Evolutionary conservation across 1,140 invertebrate genomes (phyloP).

Genomic region (Drosophila trapezifrons): DNA sequence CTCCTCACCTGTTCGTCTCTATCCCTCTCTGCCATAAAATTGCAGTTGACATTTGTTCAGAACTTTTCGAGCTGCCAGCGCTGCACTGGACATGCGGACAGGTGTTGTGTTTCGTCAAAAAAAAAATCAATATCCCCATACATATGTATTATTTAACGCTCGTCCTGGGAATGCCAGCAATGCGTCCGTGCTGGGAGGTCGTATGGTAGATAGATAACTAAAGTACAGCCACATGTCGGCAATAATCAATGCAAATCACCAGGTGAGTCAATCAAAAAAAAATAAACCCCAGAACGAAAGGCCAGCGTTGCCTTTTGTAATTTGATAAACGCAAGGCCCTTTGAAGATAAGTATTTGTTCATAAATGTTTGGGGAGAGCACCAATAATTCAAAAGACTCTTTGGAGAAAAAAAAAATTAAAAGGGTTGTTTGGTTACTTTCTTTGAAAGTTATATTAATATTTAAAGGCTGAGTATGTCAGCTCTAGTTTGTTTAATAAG

Average conservation of each 20-base stretch:
- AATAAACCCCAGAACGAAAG: background rate
- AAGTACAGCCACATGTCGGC: constrained; percentile 25
- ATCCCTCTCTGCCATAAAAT: constrained; percentile 3
- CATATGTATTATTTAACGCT: constrained; percentile 52
- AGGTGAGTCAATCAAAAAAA: constrained; percentile 34
- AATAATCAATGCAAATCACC: constrained; percentile 49
- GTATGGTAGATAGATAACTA: background rate
- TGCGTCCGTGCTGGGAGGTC: constrained; percentile 21
- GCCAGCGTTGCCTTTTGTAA: background rate
- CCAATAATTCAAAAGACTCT: too few species aligned
- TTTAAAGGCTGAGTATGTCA: background rate
- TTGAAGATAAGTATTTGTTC: background rate
- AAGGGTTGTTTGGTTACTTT: too few species aligned
- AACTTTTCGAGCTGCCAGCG: background rate
- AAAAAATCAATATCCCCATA: constrained; percentile 63
- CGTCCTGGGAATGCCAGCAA: constrained; percentile 54
- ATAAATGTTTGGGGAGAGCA: background rate
- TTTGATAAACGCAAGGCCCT: background rate
- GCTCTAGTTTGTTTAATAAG: background rate
- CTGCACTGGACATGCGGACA: constrained; percentile 51
- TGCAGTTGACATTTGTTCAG: constrained; percentile 50
- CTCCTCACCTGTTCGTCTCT: background rate
- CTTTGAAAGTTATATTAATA: background rate
- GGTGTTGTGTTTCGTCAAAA: constrained; percentile 30
- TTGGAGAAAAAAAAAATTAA: background rate